A percentile compares a stretch with the other conserved stretches of the same genome.
Evolutionary conservation across 2,113 vertebrate genomes (phyloP).

Genomic region (Chrysemys picta): DNA sequence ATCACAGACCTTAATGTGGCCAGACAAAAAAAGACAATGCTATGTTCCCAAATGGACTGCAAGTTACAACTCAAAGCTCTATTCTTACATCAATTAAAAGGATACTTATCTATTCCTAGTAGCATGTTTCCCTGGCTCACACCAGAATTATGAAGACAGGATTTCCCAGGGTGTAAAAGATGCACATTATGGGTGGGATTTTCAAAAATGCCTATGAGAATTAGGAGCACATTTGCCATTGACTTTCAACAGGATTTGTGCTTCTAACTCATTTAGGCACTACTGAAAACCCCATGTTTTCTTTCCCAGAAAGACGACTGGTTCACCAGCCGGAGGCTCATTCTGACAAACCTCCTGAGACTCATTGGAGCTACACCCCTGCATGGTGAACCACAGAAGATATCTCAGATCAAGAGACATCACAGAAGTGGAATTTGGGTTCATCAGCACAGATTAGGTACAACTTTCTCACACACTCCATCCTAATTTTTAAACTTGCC

Average conservation of each 20-base stretch:
- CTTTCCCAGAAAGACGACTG: background rate
- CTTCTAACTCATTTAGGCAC: background rate
- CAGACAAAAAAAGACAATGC: background rate
- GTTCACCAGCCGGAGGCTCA: background rate
- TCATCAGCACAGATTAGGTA: background rate
- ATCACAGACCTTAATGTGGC: no score
- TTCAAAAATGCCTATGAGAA: background rate
- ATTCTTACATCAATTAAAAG: background rate
- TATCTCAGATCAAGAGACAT: background rate
- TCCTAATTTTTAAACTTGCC: background rate
- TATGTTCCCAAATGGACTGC: background rate
- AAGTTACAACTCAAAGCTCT: background rate
- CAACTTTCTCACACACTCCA: background rate
- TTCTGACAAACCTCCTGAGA: background rate
- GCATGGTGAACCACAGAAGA: background rate
- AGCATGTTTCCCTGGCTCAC: rapidly evolving
- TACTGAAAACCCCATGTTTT: background rate
- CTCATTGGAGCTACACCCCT: background rate
- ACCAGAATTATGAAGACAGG: background rate
- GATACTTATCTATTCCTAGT: rapidly evolving
- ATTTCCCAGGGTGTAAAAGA: rapidly evolving
- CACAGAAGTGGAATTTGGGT: background rate
- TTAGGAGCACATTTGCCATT: background rate
- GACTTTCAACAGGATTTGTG: background rate
- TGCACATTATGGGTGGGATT: background rate